phyloP scores from a whole-genome alignment of 2,113 vertebrate species.

The Micromys minutus region DNA sequence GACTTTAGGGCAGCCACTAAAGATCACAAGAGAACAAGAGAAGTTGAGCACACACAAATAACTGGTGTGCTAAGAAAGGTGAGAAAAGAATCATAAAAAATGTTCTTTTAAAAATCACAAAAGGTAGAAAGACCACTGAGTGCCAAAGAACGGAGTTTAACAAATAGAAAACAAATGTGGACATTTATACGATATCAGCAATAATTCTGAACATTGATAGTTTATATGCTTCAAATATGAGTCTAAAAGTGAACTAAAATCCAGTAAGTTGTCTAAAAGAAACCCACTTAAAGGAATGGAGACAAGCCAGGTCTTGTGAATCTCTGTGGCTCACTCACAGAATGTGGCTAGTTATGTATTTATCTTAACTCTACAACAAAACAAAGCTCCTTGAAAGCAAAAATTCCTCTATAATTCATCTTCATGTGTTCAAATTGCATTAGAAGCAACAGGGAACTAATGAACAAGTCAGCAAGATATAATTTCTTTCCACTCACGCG shows the following conservation, averaged over 20 bases:
- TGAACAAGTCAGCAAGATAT: neutral
- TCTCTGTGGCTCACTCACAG: neutral
- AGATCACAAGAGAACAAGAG: neutral
- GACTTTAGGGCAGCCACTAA: neutral
- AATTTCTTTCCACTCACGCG: neutral
- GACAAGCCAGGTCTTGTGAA: neutral
- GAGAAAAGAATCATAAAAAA: neutral
- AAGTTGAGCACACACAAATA: too few relatives aligned
- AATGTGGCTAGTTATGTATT: neutral
- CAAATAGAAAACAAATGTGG: neutral
- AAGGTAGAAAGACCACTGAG: neutral
- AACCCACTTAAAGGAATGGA: neutral
- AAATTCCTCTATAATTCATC: neutral
- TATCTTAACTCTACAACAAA: neutral
- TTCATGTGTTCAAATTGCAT: neutral
- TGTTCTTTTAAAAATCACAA: neutral
- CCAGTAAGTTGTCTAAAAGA: neutral
- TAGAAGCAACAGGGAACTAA: too few relatives aligned
- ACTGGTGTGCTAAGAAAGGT: neutral
- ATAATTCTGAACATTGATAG: neutral
- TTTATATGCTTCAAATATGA: neutral
- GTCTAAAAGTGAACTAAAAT: neutral
- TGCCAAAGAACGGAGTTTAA: neutral
- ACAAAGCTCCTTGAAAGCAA: neutral
- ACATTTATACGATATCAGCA: neutral